These are phyloP conservation scores for Limnodromus scolopaceus DNA, from an alignment of 2,797 vertebrate species.

Conservation along the genomic window DNA sequence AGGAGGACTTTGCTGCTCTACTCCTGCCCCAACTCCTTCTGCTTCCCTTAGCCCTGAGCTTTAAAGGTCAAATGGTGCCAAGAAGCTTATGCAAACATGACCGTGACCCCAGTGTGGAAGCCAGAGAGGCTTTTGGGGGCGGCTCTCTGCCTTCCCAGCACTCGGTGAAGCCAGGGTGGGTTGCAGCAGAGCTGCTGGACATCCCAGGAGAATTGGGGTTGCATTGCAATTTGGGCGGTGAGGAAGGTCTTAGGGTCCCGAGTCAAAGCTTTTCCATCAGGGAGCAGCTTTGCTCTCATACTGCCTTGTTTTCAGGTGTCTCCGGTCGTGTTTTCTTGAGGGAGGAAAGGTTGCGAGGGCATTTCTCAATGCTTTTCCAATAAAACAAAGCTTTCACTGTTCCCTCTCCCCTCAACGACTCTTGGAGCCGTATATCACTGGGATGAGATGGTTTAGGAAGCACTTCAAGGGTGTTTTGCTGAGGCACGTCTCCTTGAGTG, in stretches of 20 bases:
- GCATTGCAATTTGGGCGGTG: fast-evolving
- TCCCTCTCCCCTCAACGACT: fast-evolving
- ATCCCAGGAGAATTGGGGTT: fast-evolving
- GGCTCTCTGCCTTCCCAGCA: fast-evolving
- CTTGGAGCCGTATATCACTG: fast-evolving
- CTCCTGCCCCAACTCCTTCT: background rate
- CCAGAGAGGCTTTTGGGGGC: background rate
- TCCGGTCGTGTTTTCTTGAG: fast-evolving
- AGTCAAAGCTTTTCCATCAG: background rate
- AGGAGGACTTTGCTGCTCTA: background rate
- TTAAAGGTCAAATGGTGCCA: background rate
- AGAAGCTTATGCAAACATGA: background rate
- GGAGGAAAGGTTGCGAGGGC: fast-evolving
- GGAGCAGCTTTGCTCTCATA: background rate
- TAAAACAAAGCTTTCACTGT: background rate
- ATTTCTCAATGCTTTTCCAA: background rate
- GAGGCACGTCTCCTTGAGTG: fast-evolving
- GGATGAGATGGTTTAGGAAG: background rate
- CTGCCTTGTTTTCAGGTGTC: background rate
- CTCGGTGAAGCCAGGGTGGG: fast-evolving
- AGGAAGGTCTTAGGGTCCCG: background rate
- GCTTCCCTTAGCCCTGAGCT: background rate
- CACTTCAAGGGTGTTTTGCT: background rate
- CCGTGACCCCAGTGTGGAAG: background rate
- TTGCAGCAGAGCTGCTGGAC: background rate